Evolutionary conservation across 2,888 invertebrate genomes (phyloP), one percentile per base, ranked within the genome.

Genomic region (Caenorhabditis becei): DNA sequence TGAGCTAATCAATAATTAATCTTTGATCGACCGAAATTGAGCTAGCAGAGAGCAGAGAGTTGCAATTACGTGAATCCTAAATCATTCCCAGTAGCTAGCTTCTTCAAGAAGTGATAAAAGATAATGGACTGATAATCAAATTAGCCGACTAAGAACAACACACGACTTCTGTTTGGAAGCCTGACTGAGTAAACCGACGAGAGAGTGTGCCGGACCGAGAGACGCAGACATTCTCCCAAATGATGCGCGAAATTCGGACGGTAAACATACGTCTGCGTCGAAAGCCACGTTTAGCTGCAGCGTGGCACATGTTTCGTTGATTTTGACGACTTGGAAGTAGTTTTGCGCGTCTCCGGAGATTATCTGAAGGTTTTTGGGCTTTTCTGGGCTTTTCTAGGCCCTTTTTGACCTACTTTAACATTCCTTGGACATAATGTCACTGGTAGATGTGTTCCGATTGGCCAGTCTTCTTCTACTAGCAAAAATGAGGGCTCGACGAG

Each of bases 391-490:
- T n/a, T n/a, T n/a, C n/a, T n/a, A n/a, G n/a, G n/a, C n/a, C n/a
- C n/a, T n/a, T n/a, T n/a, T n/a, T n/a, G n/a, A n/a, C n/a, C n/a
- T n/a, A 72, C 65, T 51, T 77, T 77, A 4, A 79, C 86, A 61
- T 75, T 77, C 35, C 77, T 77, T 8, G 87, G 85, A 72, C 89
- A 89, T 5, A 89, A 77, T 11, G 77, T 65, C 0, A 89, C 82
- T 0, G 89, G 87, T 14, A 89, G 66, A n/a, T 82, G 67, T 3
- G 87, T 81, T 4, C 83, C 83, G 0, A 88, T 47, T 14, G 86
- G 83, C 86, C 86, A 90, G 63, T 90, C 86, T 66, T 90, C 90
- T 41, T 87, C 86, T 11, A 90, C 83, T 16, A 90, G 81, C 2
- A 87, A 67, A 56, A 89, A 86, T 16, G 85, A 82, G 2, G 90